These are phyloP conservation scores for Battus philenor DNA, from an alignment of 1,140 invertebrate genomes.

Conservation along the genomic window DNA sequence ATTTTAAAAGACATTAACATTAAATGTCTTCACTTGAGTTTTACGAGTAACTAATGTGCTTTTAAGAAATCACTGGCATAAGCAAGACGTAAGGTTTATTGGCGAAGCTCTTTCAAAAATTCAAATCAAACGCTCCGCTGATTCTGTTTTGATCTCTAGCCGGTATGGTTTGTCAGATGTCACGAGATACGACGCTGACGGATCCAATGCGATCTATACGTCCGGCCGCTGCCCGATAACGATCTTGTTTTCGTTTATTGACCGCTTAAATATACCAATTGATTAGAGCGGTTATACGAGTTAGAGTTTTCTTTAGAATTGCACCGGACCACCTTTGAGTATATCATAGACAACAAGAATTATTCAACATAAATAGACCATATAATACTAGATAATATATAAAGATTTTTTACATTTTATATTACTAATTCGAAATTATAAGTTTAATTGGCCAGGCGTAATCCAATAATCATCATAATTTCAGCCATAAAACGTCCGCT, in stretches of 20 bases:
- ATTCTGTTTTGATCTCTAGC: constrained; percentile 40
- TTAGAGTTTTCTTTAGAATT: constrained; percentile 6
- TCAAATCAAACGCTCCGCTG: constrained; percentile 26
- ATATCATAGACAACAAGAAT: too few relatives aligned
- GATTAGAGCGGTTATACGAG: constrained; percentile 12
- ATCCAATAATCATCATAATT: too few relatives aligned
- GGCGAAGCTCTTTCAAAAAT: constrained; percentile 9
- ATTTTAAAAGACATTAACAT: too few relatives aligned
- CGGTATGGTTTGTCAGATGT: constrained; percentile 39
- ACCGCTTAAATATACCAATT: constrained; percentile 14
- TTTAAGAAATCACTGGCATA: neutral
- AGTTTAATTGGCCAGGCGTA: too few relatives aligned
- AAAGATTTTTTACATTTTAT: too few relatives aligned
- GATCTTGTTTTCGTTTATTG: constrained; percentile 15
- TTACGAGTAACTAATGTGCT: too few relatives aligned
- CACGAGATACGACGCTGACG: constrained; percentile 25
- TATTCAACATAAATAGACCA: too few relatives aligned
- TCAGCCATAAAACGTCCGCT: too few relatives aligned
- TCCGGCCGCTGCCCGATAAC: constrained; percentile 9
- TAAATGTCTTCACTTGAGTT: too few relatives aligned
- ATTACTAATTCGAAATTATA: too few relatives aligned
- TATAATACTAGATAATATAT: too few relatives aligned
- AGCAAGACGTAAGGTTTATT: neutral
- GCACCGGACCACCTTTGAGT: constrained; percentile 9
- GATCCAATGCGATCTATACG: constrained; percentile 17